Percentiles rank a stretch among this genome's conserved stretches.
Evolutionary conservation across 2,797 vertebrate genomes (phyloP).

Genomic region (Myotis vivesi): DNA sequence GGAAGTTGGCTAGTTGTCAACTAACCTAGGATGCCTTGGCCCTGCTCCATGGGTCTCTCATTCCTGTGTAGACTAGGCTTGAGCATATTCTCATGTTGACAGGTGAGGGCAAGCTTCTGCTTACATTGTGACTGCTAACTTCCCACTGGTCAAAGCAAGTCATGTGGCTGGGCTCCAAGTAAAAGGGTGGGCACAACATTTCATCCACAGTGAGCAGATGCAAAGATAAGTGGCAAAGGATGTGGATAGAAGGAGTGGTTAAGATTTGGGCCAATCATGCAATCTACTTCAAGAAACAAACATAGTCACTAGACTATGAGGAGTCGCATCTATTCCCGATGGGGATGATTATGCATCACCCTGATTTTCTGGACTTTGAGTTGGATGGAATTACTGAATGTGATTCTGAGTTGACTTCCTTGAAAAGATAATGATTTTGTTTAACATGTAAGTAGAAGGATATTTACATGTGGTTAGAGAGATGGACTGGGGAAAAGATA

Average conservation of each 20-base stretch:
- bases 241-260: not conserved
- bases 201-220: not conserved
- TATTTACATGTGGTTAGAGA: not conserved
- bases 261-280: not conserved
- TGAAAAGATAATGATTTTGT: not conserved
- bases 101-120: not conserved
- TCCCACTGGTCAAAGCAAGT: not conserved
- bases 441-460: not conserved
- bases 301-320: not conserved
- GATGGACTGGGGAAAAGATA: not conserved
- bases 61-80: not conserved
- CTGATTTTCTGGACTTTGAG: not conserved
- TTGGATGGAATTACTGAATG: not conserved
- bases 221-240: not conserved
- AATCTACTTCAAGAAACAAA: not conserved
- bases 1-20: constrained; percentile 26
- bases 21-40: not conserved
- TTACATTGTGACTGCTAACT: not conserved
- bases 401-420: not conserved
- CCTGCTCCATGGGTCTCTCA: not conserved
- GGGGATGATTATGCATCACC: not conserved
- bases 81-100: not conserved
- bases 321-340: not conserved
- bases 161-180: not conserved
- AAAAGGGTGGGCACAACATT: not conserved